A percentile compares a stretch with the other conserved stretches of the same genome.
Evolutionary conservation across 2,113 vertebrate genomes (phyloP).

Genomic region (Tachuris rubrigastra): DNA sequence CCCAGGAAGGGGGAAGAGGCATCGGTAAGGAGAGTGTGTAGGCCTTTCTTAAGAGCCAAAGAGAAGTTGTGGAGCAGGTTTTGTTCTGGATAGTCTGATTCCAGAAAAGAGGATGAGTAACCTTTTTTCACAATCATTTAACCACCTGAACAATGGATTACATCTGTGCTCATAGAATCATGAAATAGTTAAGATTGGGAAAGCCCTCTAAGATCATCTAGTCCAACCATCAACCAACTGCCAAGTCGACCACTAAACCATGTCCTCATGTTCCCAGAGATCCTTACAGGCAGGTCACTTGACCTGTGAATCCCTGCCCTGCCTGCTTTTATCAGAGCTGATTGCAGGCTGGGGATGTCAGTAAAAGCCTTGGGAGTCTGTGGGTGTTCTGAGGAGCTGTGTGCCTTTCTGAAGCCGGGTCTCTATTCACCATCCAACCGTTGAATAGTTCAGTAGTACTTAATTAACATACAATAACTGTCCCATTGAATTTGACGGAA

Average conservation of each 20-base stretch:
- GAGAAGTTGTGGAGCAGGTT: background rate
- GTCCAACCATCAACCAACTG: background rate
- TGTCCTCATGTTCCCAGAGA: background rate
- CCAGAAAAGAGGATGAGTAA: background rate
- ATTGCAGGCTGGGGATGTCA: background rate
- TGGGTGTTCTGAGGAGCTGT: conserved; percentile 12
- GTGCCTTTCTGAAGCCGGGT: background rate
- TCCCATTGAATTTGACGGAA: conserved; percentile 54
- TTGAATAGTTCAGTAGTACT: conserved; percentile 53
- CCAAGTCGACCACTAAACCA: background rate
- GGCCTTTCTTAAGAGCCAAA: background rate
- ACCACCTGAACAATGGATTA: background rate
- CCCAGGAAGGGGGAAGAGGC: background rate
- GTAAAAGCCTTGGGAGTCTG: background rate
- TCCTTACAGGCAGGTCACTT: background rate
- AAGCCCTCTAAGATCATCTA: background rate
- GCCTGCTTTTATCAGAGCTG: background rate
- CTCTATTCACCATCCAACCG: conserved; percentile 3
- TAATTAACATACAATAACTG: conserved; percentile 66
- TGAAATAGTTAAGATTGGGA: background rate
- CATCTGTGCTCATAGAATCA: background rate
- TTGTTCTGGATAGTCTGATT: background rate
- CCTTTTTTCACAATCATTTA: background rate
- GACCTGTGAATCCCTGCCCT: background rate
- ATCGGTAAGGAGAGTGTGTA: fast-evolving